phyloP scores from a whole-genome alignment of 2,113 vertebrate genomes.

The rabbit (Oryctolagus cuniculus) region mOryCun1.1 NC_091432.1:142998001-142998500 shows the following conservation, averaged over 20 bases:
- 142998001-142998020: not conserved
- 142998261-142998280: not conserved
- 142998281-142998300: too few relatives aligned
- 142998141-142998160: not conserved
- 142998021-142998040: not conserved
- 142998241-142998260: not conserved
- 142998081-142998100: not conserved
- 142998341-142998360: not conserved
- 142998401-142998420: not conserved
- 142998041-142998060: not conserved
- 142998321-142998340: not conserved
- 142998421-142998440: too few relatives aligned
- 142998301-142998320: fast-evolving
- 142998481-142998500: not conserved
- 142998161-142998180: not conserved
- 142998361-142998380: not conserved
- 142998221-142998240: too few relatives aligned
- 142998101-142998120: not conserved
- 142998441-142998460: not conserved
- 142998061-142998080: not conserved
- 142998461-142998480: not conserved
- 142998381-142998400: too few relatives aligned
- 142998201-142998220: not conserved
- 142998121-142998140: fast-evolving
- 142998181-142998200: not conserved